Percentiles rank a stretch among this genome's conserved stretches.
phyloP scores from a whole-genome alignment of 1,140 invertebrate species.

The Lepidurus apus region DNA sequence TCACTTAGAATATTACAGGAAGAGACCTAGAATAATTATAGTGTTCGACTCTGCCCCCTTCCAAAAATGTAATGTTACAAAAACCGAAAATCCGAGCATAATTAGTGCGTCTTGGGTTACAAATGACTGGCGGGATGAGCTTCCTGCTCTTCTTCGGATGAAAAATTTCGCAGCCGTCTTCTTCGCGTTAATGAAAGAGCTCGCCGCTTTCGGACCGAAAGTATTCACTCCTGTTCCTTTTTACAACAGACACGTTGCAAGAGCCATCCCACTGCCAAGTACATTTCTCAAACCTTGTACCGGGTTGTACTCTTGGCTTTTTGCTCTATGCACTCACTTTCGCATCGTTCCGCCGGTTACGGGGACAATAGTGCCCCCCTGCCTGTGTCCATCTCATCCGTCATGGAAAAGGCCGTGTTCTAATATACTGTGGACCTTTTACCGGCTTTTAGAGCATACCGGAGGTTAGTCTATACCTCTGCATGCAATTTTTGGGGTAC shows the following conservation, averaged over 20 bases:
- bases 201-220: not conserved
- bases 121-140: not conserved
- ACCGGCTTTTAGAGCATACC: not conserved
- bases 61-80: not conserved
- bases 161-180: not conserved
- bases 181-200: not conserved
- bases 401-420: constrained; percentile 12
- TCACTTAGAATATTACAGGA: too few relatives aligned
- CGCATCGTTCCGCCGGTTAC: constrained; percentile 16
- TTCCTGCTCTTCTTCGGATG: not conserved
- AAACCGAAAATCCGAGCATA: not conserved
- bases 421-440: not conserved
- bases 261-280: constrained; percentile 4
- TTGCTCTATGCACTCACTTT: not conserved
- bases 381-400: constrained; percentile 12
- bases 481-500: not conserved
- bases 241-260: not conserved
- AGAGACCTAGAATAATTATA: too few relatives aligned
- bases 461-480: not conserved
- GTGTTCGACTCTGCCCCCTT: not conserved
- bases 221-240: not conserved
- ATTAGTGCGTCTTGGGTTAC: not conserved
- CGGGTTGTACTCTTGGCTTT: not conserved
- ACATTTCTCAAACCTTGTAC: not conserved
- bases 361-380: constrained; percentile 20